These are phyloP conservation scores for Herpetotheres cachinnans DNA, from an alignment of 2,113 vertebrate species.

Conservation along the genomic window DNA sequence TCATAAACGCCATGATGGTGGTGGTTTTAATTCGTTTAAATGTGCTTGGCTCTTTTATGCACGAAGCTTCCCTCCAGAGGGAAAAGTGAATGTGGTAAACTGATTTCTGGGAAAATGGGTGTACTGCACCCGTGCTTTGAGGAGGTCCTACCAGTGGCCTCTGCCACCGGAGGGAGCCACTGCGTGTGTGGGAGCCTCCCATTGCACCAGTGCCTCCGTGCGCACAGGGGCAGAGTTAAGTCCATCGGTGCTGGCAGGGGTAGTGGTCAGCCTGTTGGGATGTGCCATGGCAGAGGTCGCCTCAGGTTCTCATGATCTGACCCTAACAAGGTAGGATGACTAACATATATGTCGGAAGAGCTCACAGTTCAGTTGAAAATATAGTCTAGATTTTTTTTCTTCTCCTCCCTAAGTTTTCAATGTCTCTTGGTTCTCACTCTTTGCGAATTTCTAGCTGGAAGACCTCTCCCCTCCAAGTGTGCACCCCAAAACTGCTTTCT, in stretches of 20 bases:
- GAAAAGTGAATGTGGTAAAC: background rate
- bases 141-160: background rate
- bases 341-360: background rate
- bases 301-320: background rate
- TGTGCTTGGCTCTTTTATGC: background rate
- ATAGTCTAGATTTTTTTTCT: background rate
- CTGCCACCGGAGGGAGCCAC: background rate
- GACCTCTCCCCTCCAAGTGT: background rate
- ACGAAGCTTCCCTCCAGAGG: background rate
- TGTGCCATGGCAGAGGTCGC: too few species aligned
- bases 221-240: rapidly evolving
- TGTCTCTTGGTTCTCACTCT: background rate
- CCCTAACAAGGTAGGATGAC: background rate
- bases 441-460: background rate
- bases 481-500: background rate
- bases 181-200: background rate
- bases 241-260: background rate
- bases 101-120: background rate
- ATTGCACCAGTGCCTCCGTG: background rate
- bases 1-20: background rate
- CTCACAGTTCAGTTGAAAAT: background rate
- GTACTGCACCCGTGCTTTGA: rapidly evolving
- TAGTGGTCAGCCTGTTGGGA: background rate
- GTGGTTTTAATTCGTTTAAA: background rate
- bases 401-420: rapidly evolving